A percentile compares a stretch with the other conserved stretches of the same genome.
phyloP scores from a whole-genome alignment of 2,888 invertebrate genomes.

The Patella caerulea region DNA sequence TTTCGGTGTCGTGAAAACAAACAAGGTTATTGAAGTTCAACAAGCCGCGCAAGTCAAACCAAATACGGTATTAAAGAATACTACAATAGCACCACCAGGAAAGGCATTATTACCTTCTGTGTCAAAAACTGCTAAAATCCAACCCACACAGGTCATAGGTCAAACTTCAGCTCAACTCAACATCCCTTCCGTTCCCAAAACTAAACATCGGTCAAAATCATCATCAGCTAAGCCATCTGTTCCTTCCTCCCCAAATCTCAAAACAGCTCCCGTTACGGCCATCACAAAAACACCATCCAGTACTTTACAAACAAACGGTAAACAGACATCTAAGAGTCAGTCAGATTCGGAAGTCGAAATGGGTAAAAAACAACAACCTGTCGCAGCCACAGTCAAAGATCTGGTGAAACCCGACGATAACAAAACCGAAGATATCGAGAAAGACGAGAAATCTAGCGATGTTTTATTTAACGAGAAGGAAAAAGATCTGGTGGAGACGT shows the following conservation, averaged over 20 bases:
- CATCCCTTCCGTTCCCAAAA: slow-evolving; percentile 34
- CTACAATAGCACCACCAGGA: slow-evolving; percentile 47
- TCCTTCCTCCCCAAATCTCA: slow-evolving; percentile 16
- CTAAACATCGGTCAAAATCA: slow-evolving; percentile 35
- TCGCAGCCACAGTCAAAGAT: slow-evolving; percentile 12
- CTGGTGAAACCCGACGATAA: slow-evolving; percentile 19
- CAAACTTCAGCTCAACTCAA: slow-evolving; percentile 28
- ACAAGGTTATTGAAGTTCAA: slow-evolving; percentile 32
- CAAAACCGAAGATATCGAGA: slow-evolving; percentile 23
- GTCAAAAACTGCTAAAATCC: slow-evolving; percentile 57
- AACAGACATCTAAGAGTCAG: slow-evolving; percentile 44
- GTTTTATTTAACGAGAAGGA: slow-evolving; percentile 18
- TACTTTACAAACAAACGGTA: slow-evolving; percentile 32
- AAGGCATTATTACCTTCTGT: slow-evolving; percentile 59
- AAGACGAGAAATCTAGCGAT: slow-evolving; percentile 23
- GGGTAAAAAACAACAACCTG: slow-evolving; percentile 13
- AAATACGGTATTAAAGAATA: slow-evolving; percentile 46
- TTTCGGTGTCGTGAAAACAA: slow-evolving; percentile 25
- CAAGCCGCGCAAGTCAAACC: slow-evolving; percentile 34
- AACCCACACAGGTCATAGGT: slow-evolving; percentile 44
- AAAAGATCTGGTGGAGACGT: slow-evolving; percentile 23
- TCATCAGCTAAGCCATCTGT: slow-evolving; percentile 29
- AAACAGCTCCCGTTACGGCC: slow-evolving; percentile 20
- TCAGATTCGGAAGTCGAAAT: slow-evolving; percentile 55
- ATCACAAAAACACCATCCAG: slow-evolving; percentile 35